Percentiles rank a stretch among this genome's conserved stretches.
phyloP scores from a whole-genome alignment of 2,888 invertebrate genomes.

The Camponotus fellah region DNA sequence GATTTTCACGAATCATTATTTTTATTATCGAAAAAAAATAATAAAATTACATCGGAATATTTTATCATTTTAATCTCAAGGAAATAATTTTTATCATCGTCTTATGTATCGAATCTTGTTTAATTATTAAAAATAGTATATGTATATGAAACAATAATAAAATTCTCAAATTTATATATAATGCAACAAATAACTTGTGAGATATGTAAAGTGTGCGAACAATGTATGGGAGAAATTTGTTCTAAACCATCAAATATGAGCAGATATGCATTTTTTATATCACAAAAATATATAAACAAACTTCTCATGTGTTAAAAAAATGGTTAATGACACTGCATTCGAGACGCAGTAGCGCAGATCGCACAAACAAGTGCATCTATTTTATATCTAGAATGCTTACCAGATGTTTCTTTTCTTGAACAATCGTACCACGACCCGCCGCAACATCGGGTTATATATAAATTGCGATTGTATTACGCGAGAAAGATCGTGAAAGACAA shows the following conservation, averaged over 20 bases:
- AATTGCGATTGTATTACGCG: conserved; percentile 11
- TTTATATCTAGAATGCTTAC: conserved; percentile 22
- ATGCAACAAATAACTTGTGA: conserved; percentile 9
- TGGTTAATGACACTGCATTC: conserved; percentile 34
- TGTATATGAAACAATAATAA: background rate
- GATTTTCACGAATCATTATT: background rate
- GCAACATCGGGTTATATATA: conserved; percentile 14
- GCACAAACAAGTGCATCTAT: conserved; percentile 25
- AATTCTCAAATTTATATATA: conserved; percentile 2
- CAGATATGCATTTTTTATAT: background rate
- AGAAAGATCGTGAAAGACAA: conserved; percentile 7
- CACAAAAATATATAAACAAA: background rate
- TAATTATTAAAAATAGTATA: background rate
- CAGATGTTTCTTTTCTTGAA: conserved; percentile 19
- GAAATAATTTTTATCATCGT: background rate
- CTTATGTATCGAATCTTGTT: background rate
- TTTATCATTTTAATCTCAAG: background rate
- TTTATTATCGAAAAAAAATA: background rate
- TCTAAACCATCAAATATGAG: background rate
- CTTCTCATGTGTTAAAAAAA: background rate
- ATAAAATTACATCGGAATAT: conserved; percentile 16
- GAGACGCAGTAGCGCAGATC: conserved; percentile 64
- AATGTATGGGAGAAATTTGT: conserved; percentile 7
- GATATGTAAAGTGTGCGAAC: background rate
- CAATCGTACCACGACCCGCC: conserved; percentile 20